Evolutionary conservation across 2,113 vertebrate species (phyloP).

Genomic region (Strigops habroptila): DNA sequence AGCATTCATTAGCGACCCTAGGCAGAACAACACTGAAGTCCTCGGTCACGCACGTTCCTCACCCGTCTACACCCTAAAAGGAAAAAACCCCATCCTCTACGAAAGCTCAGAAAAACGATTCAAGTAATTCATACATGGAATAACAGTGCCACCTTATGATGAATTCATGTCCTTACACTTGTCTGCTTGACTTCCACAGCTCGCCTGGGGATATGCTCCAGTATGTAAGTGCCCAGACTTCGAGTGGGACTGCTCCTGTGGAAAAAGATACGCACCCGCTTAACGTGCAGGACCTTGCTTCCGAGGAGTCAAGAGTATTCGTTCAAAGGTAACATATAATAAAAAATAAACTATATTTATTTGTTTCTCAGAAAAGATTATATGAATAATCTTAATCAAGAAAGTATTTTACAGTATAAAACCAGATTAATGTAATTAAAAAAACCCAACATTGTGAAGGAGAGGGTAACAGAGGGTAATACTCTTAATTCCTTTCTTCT

Average conservation of each 20-base stretch:
- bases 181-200: neutral
- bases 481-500: neutral
- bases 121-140: neutral
- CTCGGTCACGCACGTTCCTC: neutral
- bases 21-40: neutral
- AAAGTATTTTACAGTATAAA: neutral
- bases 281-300: accelerated
- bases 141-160: neutral
- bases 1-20: accelerated
- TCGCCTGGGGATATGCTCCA: accelerated
- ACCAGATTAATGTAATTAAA: neutral
- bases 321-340: accelerated
- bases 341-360: neutral
- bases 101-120: accelerated
- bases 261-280: accelerated
- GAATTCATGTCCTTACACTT: neutral
- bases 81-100: accelerated
- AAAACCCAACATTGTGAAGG: neutral
- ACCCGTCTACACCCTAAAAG: neutral
- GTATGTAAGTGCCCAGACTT: accelerated
- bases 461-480: accelerated
- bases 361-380: neutral
- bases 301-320: accelerated
- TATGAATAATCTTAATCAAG: no score
- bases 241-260: neutral